These are phyloP conservation scores for Dromas ardeola DNA, from an alignment of 2,113 vertebrate genomes.

Conservation along the genomic window DNA sequence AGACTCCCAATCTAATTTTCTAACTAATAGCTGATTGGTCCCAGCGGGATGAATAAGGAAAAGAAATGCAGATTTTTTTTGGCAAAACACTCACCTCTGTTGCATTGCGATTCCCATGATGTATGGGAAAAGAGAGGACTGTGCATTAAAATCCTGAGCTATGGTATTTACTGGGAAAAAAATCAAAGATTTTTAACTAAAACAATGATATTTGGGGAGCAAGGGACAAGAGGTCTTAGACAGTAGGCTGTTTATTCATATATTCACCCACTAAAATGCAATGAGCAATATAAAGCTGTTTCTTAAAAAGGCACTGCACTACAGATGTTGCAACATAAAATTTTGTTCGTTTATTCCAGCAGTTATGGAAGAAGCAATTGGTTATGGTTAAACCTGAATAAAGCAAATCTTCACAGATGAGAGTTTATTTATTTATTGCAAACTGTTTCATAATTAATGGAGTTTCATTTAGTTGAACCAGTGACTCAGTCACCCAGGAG, in stretches of 20 bases:
- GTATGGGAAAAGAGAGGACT: neutral
- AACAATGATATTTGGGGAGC: neutral
- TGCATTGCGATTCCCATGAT: neutral
- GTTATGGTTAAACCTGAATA: neutral
- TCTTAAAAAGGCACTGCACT: neutral
- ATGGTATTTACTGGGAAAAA: neutral
- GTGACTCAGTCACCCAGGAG: neutral
- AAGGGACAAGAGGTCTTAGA: neutral
- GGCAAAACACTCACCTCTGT: neutral
- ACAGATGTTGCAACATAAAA: neutral
- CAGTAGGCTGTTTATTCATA: neutral
- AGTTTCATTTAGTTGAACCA: slow-evolving; percentile 1
- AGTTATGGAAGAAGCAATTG: neutral
- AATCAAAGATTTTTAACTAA: neutral
- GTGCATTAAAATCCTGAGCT: neutral
- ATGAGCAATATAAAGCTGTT: neutral
- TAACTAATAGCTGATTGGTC: neutral
- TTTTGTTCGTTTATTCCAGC: neutral
- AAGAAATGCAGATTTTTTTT: neutral
- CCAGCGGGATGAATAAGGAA: neutral
- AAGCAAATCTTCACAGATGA: neutral
- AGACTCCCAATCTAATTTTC: neutral
- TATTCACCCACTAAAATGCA: neutral
- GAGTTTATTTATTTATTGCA: neutral
- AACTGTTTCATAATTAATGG: slow-evolving; percentile 20